Evolutionary conservation across 2,888 invertebrate species (phyloP).

Genomic region (Scaeva pyrastri): DNA sequence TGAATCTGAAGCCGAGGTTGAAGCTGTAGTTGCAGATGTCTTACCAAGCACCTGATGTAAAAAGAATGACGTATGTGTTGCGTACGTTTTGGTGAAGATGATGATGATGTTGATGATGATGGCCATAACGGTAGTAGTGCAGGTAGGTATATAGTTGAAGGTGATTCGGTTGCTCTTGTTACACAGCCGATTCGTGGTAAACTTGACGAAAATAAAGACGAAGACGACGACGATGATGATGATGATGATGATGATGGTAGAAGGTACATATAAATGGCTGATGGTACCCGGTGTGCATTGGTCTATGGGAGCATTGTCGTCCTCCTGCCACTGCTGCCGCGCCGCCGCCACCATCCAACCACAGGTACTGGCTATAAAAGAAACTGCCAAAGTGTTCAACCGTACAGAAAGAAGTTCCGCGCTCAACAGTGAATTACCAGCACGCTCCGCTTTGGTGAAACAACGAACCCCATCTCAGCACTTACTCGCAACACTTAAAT

Average conservation of each 20-base stretch:
- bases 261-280: slow-evolving; percentile 21
- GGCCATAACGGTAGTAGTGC: slow-evolving; percentile 46
- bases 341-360: slow-evolving; percentile 75
- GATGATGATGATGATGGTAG: slow-evolving; percentile 53
- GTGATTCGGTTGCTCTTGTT: slow-evolving; percentile 73
- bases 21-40: background rate
- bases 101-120: slow-evolving; percentile 31
- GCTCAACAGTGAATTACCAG: slow-evolving; percentile 79
- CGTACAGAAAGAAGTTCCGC: slow-evolving; percentile 83
- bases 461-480: slow-evolving; percentile 19
- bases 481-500: slow-evolving; percentile 66
- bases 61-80: slow-evolving; percentile 65
- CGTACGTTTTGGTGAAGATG: slow-evolving; percentile 34
- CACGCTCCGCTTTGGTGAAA: slow-evolving; percentile 64
- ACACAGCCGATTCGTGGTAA: slow-evolving; percentile 51
- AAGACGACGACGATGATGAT: slow-evolving; percentile 1
- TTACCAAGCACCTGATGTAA: slow-evolving; percentile 49
- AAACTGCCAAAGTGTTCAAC: slow-evolving; percentile 82
- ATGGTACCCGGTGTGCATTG: slow-evolving; percentile 72
- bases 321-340: slow-evolving; percentile 25
- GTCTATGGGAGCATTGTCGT: slow-evolving; percentile 59
- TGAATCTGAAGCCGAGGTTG: background rate
- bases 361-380: slow-evolving; percentile 81
- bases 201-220: slow-evolving; percentile 50
- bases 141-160: slow-evolving; percentile 61